Base-by-base conservation (phyloP, 2,888 invertebrate genomes). In the Stenoptilia bipunctidactyla region DNA sequence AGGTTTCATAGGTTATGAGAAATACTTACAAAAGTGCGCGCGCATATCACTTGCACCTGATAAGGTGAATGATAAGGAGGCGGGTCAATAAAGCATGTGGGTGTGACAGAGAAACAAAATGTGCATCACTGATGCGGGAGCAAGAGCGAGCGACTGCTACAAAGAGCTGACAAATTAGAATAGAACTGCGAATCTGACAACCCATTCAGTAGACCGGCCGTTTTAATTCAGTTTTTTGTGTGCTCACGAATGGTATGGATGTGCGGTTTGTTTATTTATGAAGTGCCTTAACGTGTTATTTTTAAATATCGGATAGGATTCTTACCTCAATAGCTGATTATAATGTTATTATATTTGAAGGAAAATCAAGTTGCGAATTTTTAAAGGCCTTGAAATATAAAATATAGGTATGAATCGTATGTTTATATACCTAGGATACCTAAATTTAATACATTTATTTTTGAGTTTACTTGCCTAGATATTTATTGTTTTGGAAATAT, bases 191-290 rank as follows among this genome's bases (percentile, higher is more conserved):
- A 20, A 20, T 13, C 4, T 9, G 15, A 12, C 15, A 3, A 37
- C n/a, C 15, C 30, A 30, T 9, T 12, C n/a, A 25, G 30, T 34
- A 2, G 27, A 36, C 34, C 6, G 13, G 15, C 4, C 4, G 15
- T 41, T 45, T 40, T 43, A 44, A 58, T 47, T 69, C 63, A 77
- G 77, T 77, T 67, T 66, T 66, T 60, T 64, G 53, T 57, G 50
- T 53, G 56, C 44, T 51, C 46, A 54, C 56, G 58, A 53, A n/a
- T 34, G 40, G 44, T 45, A 48, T 53, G 63, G 58, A 73, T 71
- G 58, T 50, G 36, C 41, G 47, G 52, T 47, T 56, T 55, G 51
- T 30, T 45, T 47, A 48, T 50, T 45, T 49, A 55, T 67, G 65
- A 73, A 73, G 74, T 68, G 70, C 59, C 64, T 59, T 20, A 20